Base-by-base conservation (phyloP, 2,888 invertebrate species). In the Yponomeuta cagnagella region DNA sequence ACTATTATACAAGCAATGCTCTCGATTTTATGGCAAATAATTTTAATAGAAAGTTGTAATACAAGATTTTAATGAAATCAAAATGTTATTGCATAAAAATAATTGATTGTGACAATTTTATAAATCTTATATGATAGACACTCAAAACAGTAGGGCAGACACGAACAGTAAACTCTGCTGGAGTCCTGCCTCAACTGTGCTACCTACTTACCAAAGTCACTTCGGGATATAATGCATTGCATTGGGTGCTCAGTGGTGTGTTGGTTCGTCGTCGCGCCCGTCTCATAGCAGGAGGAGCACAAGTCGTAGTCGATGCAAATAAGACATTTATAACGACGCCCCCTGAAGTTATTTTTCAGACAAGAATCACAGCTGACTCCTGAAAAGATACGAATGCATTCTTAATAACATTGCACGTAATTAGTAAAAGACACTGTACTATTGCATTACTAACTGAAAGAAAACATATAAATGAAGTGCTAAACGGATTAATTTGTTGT, bases 361-460 rank as follows among this genome's bases (percentile, higher is more conserved):
- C 99, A 99, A 86, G 98, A 97, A 96, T 99, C 99, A 95, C 99
- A 99, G 95, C 98, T 99, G 87, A 99, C 99, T 94, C 99, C 99
- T 98, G 88, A 78, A 93, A 93, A 81, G 48, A 78, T 83, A 84
- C 89, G 84, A 85, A 87, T 74, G 79, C 30, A 79, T 79, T 79
- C 33, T 81, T 76, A 80, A 83, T 77, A 81, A 82, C 78, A 82
- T 77, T 75, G 67, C 72, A 70, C 70, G 37, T 33, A 4, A 68
- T 68, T 37, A 66, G 64, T 10, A 6, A 37, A 5, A 33, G 37
- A 33, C 10, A 30, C 68, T 5, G n/a, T 68, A 8, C 15, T 43
- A 33, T 12, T 80, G 78, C 73, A 78, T 81, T 81, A 83, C 82
- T 15, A 58, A 15, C 75, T 15, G n/a, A 31, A 37, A 43, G 37